Base-by-base conservation (phyloP, 2,113 vertebrate species). In the Alexandromys fortis region DNA sequence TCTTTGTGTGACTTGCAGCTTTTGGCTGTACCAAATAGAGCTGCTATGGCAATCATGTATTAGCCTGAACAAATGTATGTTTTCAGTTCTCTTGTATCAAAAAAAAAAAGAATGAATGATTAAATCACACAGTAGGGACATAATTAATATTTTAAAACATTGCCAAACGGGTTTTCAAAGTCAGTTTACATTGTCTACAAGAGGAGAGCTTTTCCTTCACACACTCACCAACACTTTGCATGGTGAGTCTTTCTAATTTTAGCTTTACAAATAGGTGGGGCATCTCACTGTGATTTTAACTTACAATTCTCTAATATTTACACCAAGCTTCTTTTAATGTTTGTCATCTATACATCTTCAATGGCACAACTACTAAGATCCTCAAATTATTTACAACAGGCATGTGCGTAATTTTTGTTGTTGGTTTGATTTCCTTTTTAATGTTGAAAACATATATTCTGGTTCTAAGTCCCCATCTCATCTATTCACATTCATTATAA, bases 111-210 rank as follows among this genome's bases (percentile, higher is more conserved):
- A 55, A 16, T 38, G 19, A 77, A 87, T 77, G 77, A 22, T 65
- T 92, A 38, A 58, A 76, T 78, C 22, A 63, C 63, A 92, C 38
- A 5, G 7, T 47, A 67, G 76, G 30, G 78, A 33, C 72, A 65
- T 61, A n/a, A 61, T 61, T 61, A 38, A 82, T 22, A 85, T 65
- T 73, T 89, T 89, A 92, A 78, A 85, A 95, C 81, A 93, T 6
- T n/a, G 5, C 22, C 65, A 91, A 88, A 42, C 70, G 55, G 78
- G 14, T 65, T 90, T 83, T 87, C 49, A 92, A 94, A 97, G 58
- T 63, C 28, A 28, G 58, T 94, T 86, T 47, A 47, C 28, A 86
- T 68, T 68, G 17, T 47, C 63, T 67, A 45, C 42, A 68, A 67
- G 42, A 86, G 28, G 68, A 30, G 7, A 49, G 28, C 42, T 92